These are phyloP conservation scores for Aporrectodea caliginosa DNA, from an alignment of 1,140 invertebrate species.

Conservation along the genomic window DNA sequence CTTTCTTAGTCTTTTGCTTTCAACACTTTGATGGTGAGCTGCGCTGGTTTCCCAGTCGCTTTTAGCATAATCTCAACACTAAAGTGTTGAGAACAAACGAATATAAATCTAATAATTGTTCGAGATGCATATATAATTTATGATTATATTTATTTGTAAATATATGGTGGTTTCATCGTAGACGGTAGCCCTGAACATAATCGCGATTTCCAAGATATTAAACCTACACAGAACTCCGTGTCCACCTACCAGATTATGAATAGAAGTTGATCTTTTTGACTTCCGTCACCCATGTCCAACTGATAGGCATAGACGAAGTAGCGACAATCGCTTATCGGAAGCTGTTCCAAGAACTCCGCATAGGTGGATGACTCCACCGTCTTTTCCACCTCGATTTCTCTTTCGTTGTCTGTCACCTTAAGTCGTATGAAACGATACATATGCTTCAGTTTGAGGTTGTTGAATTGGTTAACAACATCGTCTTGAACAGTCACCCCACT, in stretches of 20 bases:
- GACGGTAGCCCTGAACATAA: no score
- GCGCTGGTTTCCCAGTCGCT: no score
- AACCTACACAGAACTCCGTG: not conserved
- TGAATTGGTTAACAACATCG: constrained; percentile 40
- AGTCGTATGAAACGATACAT: constrained; percentile 43
- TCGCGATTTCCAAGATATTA: no score
- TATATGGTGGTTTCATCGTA: no score
- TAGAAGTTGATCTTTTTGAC: constrained; percentile 22
- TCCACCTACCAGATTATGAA: constrained; percentile 32
- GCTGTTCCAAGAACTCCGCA: constrained; percentile 15
- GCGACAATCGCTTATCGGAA: constrained; percentile 68
- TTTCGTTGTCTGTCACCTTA: constrained; percentile 40
- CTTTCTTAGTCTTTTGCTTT: no score
- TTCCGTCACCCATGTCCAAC: constrained; percentile 33
- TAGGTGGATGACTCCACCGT: constrained; percentile 29
- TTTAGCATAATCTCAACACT: no score
- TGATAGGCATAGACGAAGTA: constrained; percentile 43
- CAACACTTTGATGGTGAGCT: no score
- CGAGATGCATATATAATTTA: no score
- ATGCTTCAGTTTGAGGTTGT: constrained; percentile 45
- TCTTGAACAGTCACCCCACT: constrained; percentile 42
- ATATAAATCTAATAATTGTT: no score
- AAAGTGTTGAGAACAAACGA: no score
- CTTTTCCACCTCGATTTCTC: constrained; percentile 43
- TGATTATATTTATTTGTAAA: no score